Evolutionary conservation across 2,888 invertebrate species (phyloP), one percentile per base, ranked within the genome.

Genomic region (Tethea ocularis): DNA sequence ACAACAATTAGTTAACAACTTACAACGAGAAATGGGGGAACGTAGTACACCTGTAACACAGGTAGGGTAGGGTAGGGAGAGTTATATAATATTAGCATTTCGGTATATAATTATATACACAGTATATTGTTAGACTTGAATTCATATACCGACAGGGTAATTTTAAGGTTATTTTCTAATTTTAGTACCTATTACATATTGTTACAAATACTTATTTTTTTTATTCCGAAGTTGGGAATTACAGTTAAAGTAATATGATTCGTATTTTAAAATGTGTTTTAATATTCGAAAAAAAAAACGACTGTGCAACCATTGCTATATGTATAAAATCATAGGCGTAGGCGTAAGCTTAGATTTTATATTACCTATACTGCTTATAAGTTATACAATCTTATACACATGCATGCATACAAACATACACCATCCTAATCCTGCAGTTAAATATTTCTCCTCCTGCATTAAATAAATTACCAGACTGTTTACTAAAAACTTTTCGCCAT

Each of bases 11-110:
- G 54, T 54, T 36, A 54, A 36, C 33, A 54, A 54, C 54, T 54
- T 54, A 54, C 20, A 54, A 15, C 54, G 33, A 38, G 38, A n/a
- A n/a, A 33, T 13, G 54, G 54, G 33, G 54, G n/a, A 15, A 3
- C 46, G 20, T 10, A 46, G 15, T 54, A 54, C 54, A 70, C 72
- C 69, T 73, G 74, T 64, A 66, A 64, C 70, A 66, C 68, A 67
- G 62, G 64, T 66, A 64, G 71, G 68, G 61, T 51, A 17, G 33
- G 24, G 67, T 65, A 67, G 66, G 69, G 72, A 69, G 73, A 77
- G 75, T 75, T 77, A 77, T 74, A 76, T 75, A 74, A 77, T 74
- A 77, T 77, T 76, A 76, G 75, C 76, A 76, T 76, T 76, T 76
- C 66, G 63, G 61, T 67, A 66, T 72, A 67, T 71, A 73, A 73